Conservation (phyloP, 2,797 vertebrate species). For the Typhlichthys subterraneus region DNA sequence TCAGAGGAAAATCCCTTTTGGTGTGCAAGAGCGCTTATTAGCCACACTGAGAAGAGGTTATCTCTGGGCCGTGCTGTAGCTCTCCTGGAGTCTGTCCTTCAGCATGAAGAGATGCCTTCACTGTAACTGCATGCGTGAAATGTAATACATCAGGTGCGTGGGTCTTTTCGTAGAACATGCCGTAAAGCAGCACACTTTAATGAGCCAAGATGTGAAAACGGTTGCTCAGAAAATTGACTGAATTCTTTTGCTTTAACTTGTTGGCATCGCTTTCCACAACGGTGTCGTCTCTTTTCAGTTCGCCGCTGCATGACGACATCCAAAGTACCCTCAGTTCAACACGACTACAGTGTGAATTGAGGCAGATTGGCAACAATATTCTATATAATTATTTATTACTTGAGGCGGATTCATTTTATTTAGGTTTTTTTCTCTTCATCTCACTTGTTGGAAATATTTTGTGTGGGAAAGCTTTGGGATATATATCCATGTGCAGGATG, state of each 20-base stretch:
- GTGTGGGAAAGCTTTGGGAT: conserved; percentile 30
- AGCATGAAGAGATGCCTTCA: conserved; percentile 9
- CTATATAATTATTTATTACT: conserved; percentile 37
- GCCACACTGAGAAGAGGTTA: conserved; percentile 22
- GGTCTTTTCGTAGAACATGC: conserved; percentile 23
- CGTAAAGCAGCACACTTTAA: conserved; percentile 41
- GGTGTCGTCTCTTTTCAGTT: conserved; percentile 49
- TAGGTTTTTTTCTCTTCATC: conserved; percentile 3
- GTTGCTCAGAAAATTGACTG: conserved; percentile 39
- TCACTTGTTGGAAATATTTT: conserved; percentile 17
- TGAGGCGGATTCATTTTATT: neutral
- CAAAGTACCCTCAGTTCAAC: conserved; percentile 41
- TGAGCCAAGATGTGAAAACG: conserved; percentile 35
- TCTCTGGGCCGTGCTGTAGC: conserved; percentile 5
- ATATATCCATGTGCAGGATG: too few species aligned
- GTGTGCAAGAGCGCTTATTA: conserved; percentile 23
- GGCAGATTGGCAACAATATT: conserved; percentile 41
- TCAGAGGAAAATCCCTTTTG: conserved; percentile 5
- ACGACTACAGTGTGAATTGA: conserved; percentile 29
- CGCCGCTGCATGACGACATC: conserved; percentile 52
- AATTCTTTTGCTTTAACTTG: conserved; percentile 38
- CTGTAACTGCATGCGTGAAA: conserved; percentile 24
- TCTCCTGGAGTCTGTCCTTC: conserved; percentile 25
- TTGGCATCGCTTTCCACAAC: conserved; percentile 48
- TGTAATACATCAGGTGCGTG: conserved; percentile 20